Evolutionary conservation across 2,888 invertebrate genomes (phyloP), one percentile per base, ranked within the genome.

Genomic region (Celastrina argiolus): DNA sequence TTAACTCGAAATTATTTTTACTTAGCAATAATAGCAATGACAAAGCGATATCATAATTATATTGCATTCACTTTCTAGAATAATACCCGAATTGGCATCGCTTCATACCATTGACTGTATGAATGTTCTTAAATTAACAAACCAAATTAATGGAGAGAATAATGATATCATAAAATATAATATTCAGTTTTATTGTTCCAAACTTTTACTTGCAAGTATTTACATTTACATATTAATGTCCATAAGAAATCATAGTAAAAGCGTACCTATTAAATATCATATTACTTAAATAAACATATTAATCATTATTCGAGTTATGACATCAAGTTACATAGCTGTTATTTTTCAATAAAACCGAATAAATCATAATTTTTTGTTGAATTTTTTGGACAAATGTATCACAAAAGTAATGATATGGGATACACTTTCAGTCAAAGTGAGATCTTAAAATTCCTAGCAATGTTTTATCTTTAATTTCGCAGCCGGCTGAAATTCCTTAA

Each of bases 21-120:
- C n/a, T n/a, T n/a, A n/a, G n/a, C n/a, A n/a, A n/a, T n/a, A n/a
- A n/a, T n/a, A n/a, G n/a, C n/a, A n/a, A n/a, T n/a, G n/a, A n/a
- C 22, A 10, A 58, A 51, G 56, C 31, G 22, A 56, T 64, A 34
- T 31, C 64, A 34, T 8, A 10, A 36, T 12, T 31, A 45, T 36
- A 22, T 66, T 12, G 31, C 56, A n/a, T 18, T 45, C 39, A n/a
- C 12, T 45, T 14, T 66, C 65, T 63, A 70, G 72, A 72, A 71
- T 72, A 69, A 68, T 28, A 22, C 68, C 58, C 51, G 58, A 68
- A 72, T 71, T 72, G 66, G 67, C 68, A 36, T 68, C 70, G 73
- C 68, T 65, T 63, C 59, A 67, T 70, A 67, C 67, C 34, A 59
- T 16, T 18, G 14, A 58, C 31, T 58, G 31, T 18, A 59, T 16